phyloP scores from a whole-genome alignment of 2,113 vertebrate species.

The Urocolius indicus region DNA sequence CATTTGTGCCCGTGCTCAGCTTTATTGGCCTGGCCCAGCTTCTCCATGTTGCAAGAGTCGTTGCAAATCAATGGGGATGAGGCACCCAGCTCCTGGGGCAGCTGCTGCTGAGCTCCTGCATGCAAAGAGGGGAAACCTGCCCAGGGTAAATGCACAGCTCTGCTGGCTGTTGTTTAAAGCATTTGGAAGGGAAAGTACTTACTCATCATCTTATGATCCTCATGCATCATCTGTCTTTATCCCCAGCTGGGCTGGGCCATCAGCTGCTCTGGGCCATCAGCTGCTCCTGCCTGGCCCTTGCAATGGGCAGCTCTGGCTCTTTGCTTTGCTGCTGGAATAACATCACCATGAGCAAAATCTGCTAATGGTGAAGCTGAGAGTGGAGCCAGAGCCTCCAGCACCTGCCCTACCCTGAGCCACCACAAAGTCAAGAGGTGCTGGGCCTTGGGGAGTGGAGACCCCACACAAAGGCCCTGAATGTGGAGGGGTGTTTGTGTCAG shows the following conservation, averaged over 20 bases:
- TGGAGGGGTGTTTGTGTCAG: accelerated
- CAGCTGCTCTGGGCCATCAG: background rate
- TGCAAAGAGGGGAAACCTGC: background rate
- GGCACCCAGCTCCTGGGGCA: background rate
- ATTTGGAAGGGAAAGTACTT: constrained; percentile 55
- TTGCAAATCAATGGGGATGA: background rate
- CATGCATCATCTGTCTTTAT: background rate
- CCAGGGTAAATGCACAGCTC: background rate
- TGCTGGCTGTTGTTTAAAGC: background rate
- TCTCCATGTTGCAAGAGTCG: background rate
- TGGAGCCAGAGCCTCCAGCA: background rate
- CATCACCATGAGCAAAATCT: background rate
- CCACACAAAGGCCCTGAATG: accelerated
- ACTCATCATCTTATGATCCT: constrained; percentile 43
- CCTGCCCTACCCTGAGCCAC: background rate
- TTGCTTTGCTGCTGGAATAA: background rate
- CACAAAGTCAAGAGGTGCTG: background rate
- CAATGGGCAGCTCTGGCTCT: background rate
- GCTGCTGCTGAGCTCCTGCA: background rate
- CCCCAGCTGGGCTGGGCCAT: background rate
- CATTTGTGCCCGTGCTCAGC: background rate
- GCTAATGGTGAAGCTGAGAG: accelerated
- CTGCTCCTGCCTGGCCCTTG: background rate
- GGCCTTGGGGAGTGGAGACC: accelerated
- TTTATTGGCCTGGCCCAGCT: background rate